These are phyloP conservation scores for Spilosoma lubricipeda DNA, from an alignment of 2,888 invertebrate species.

Conservation along the genomic window DNA sequence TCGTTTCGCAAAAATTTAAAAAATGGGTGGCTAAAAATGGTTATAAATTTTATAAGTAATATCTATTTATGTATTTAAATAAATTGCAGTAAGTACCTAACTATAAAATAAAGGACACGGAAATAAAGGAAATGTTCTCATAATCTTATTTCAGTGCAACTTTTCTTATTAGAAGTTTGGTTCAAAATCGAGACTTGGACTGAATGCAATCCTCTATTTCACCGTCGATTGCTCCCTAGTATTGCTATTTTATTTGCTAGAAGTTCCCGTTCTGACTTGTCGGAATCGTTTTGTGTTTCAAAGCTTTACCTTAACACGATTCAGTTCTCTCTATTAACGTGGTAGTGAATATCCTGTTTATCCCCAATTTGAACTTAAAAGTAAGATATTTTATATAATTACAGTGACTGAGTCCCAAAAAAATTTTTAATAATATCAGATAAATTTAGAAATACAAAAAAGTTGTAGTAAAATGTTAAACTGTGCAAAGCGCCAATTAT, in stretches of 20 bases:
- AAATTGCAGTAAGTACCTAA: slow-evolving; percentile 33
- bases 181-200: slow-evolving; percentile 53
- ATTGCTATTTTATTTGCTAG: slow-evolving; percentile 55
- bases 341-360: slow-evolving; percentile 26
- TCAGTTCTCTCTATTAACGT: slow-evolving; percentile 26
- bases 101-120: slow-evolving; percentile 32
- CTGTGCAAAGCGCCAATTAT: neutral
- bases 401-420: neutral
- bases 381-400: neutral
- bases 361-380: slow-evolving; percentile 10
- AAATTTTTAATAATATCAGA: neutral
- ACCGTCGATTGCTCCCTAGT: slow-evolving; percentile 57
- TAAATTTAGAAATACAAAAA: neutral
- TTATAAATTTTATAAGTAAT: neutral
- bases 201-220: slow-evolving; percentile 65
- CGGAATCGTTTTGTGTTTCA: slow-evolving; percentile 29
- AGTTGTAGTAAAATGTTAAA: neutral
- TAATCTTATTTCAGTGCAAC: slow-evolving; percentile 67
- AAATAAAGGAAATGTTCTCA: slow-evolving; percentile 55
- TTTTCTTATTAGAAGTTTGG: slow-evolving; percentile 82
- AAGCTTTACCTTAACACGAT: slow-evolving; percentile 22
- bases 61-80: neutral
- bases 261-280: slow-evolving; percentile 36
- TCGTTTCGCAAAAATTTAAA: too few species aligned
- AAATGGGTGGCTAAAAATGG: too few species aligned